Evolutionary conservation across 2,797 vertebrate genomes (phyloP).

Genomic region (Myripristis murdjan): DNA sequence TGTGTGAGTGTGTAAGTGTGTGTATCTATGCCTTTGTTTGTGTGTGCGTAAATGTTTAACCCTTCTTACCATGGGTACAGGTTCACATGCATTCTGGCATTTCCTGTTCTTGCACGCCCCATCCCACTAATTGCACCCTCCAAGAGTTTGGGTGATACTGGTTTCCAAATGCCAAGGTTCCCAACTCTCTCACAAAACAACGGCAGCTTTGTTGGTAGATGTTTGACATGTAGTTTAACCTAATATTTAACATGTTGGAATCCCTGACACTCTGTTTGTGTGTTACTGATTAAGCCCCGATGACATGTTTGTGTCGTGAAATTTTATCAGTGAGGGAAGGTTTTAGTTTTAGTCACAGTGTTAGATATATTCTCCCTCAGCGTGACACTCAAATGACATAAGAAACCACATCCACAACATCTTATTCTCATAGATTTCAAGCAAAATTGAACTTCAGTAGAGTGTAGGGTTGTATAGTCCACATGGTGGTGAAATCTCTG

Average conservation of each 20-base stretch:
- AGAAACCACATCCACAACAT: slow-evolving; percentile 20
- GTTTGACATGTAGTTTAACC: slow-evolving; percentile 24
- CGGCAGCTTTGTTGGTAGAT: slow-evolving; percentile 26
- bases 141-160: slow-evolving; percentile 21
- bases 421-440: slow-evolving; percentile 10
- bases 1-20: slow-evolving; percentile 8
- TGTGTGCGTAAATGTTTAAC: slow-evolving; percentile 57
- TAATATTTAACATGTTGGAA: slow-evolving; percentile 18
- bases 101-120: slow-evolving; percentile 46
- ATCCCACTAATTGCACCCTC: not conserved
- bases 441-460: too few species aligned
- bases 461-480: too few species aligned
- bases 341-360: not conserved
- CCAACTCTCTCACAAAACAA: slow-evolving; percentile 13
- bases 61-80: slow-evolving; percentile 14
- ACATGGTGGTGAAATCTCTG: too few species aligned
- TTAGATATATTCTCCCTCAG: not conserved
- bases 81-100: slow-evolving; percentile 36
- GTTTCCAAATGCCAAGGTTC: slow-evolving; percentile 18
- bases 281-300: not conserved
- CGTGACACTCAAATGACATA: slow-evolving; percentile 45
- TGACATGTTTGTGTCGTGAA: not conserved
- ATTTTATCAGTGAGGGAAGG: not conserved
- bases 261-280: not conserved
- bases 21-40: slow-evolving; percentile 20